A percentile compares a stretch with the other conserved stretches of the same genome.
phyloP scores from a whole-genome alignment of 2,113 vertebrate genomes.

The Laticauda colubrina region DNA sequence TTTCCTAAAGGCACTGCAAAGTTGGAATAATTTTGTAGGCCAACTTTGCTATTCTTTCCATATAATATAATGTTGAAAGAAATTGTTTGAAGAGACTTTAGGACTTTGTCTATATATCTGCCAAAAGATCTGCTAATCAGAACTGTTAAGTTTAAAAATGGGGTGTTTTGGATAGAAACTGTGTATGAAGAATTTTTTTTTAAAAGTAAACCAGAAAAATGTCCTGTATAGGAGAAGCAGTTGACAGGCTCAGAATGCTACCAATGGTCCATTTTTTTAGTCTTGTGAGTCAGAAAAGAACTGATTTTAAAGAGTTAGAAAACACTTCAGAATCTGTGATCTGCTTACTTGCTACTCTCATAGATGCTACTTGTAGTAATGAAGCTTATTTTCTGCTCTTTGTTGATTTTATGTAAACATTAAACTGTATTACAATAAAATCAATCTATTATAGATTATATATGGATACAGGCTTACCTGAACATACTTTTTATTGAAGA shows the following conservation, averaged over 20 bases:
- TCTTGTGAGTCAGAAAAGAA: not conserved
- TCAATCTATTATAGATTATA: not conserved
- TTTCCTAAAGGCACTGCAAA: not conserved
- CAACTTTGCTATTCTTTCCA: not conserved
- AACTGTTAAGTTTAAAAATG: not conserved
- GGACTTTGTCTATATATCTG: not conserved
- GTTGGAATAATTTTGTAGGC: not conserved
- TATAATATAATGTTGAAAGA: not conserved
- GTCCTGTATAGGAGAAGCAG: not conserved
- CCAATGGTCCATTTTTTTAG: not conserved
- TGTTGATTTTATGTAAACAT: not conserved
- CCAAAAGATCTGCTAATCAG: not conserved
- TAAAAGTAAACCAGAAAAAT: not conserved
- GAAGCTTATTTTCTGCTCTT: not conserved
- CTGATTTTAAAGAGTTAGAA: not conserved
- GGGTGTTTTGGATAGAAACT: not conserved
- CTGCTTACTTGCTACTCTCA: not conserved
- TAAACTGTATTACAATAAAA: not conserved
- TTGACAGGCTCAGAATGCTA: not conserved
- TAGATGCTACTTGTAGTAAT: not conserved
- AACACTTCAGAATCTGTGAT: not conserved
- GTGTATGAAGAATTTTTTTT: not conserved
- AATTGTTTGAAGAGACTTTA: not conserved
- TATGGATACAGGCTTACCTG: not conserved
- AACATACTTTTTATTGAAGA: not conserved